Conservation (phyloP, 2,888 invertebrate genomes). For the Ptilodon capucinus region DNA sequence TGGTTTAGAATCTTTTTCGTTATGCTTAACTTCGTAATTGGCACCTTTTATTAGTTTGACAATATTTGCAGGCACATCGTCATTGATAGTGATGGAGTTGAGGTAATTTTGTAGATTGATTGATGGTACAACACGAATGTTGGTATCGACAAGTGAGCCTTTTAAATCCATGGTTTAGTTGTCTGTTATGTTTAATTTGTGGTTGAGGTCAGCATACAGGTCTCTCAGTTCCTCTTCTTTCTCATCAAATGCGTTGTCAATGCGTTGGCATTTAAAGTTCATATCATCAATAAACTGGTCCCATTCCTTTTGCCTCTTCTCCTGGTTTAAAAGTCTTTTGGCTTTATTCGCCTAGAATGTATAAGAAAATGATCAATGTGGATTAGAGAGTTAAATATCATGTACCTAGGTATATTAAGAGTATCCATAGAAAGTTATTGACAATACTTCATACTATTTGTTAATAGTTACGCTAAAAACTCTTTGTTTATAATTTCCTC, state of each 20-base stretch:
- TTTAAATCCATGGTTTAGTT: conserved; percentile 74
- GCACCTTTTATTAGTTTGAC: conserved; percentile 48
- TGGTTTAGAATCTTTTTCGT: conserved; percentile 26
- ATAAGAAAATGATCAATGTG: too few relatives aligned
- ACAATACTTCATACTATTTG: too few relatives aligned
- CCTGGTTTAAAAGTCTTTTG: conserved; percentile 52
- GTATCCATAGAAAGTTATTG: too few relatives aligned
- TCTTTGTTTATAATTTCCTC: too few relatives aligned
- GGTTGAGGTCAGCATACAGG: conserved; percentile 89
- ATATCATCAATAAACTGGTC: conserved; percentile 90
- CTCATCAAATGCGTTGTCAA: conserved; percentile 89
- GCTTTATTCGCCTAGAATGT: conserved; percentile 49
- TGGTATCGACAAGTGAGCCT: conserved; percentile 84
- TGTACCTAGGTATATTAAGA: too few relatives aligned
- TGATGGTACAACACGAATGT: conserved; percentile 85
- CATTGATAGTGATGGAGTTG: conserved; percentile 66
- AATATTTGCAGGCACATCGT: conserved; percentile 80
- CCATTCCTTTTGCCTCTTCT: conserved; percentile 83
- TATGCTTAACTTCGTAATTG: conserved; percentile 23
- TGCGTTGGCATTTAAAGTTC: conserved; percentile 87
- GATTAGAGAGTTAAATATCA: too few relatives aligned
- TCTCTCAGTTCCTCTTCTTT: conserved; percentile 90
- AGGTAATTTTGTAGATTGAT: conserved; percentile 81
- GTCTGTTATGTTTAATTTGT: conserved; percentile 85
- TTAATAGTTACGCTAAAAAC: too few relatives aligned